These are phyloP conservation scores for Hippotragus niger DNA, from an alignment of 2,113 vertebrate species.

Conservation along the genomic window DNA sequence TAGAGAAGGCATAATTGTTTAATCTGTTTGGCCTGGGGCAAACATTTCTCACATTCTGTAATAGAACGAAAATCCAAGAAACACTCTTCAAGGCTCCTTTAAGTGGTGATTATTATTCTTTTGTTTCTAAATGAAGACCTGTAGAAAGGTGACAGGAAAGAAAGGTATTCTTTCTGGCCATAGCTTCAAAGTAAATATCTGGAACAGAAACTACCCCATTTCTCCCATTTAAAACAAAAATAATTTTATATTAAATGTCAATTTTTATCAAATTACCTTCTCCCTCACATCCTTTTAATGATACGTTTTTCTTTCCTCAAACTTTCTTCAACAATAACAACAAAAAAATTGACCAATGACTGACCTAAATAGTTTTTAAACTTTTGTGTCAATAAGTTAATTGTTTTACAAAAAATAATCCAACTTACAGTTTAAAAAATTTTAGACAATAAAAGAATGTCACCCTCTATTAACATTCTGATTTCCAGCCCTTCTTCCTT, in stretches of 20 bases:
- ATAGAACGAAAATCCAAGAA: not conserved
- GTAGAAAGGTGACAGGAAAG: not conserved
- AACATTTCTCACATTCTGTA: not conserved
- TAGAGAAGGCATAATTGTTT: not conserved
- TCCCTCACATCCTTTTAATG: not conserved
- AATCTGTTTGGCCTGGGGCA: not conserved
- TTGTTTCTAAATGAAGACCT: slow-evolving; percentile 29
- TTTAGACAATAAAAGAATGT: not conserved
- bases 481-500: not conserved
- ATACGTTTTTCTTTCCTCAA: not conserved
- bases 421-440: not conserved
- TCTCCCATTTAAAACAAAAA: slow-evolving; percentile 27
- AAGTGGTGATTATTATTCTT: not conserved
- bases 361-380: not conserved
- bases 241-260: not conserved
- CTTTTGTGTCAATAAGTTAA: not conserved
- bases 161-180: not conserved
- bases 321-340: not conserved
- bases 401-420: not conserved
- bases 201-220: not conserved
- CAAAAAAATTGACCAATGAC: not conserved
- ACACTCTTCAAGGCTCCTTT: not conserved
- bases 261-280: slow-evolving; percentile 4
- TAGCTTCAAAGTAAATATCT: slow-evolving; percentile 1
- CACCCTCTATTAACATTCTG: not conserved